Conservation (phyloP, 37 sponge, comb jelly and placozoan species). For the Halisarca cf. caerulea region DNA sequence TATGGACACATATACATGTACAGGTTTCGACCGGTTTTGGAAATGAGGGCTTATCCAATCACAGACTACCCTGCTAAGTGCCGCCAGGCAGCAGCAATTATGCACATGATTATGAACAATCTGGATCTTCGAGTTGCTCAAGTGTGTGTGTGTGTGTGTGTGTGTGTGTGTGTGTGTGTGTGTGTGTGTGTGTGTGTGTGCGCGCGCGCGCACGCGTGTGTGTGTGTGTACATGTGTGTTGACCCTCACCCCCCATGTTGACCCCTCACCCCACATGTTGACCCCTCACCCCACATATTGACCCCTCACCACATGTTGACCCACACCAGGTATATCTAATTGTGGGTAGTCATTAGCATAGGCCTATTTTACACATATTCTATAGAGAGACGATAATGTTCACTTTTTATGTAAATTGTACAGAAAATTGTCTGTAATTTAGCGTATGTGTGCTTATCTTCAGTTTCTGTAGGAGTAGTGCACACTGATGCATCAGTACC, state of each 20-base stretch:
- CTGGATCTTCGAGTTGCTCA: constrained; percentile 92
- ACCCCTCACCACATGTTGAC: too few relatives aligned
- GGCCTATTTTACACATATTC: too few relatives aligned
- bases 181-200: neutral
- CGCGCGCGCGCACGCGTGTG: neutral
- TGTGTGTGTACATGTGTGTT: neutral
- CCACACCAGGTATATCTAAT: too few relatives aligned
- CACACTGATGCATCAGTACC: too few relatives aligned
- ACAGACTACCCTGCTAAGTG: constrained; percentile 78
- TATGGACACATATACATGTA: constrained; percentile 99
- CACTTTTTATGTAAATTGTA: too few relatives aligned
- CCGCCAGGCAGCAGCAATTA: constrained; percentile 89
- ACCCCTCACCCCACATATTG: neutral
- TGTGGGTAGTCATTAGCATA: too few relatives aligned
- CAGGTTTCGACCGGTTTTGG: constrained; percentile 71
- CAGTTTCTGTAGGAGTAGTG: too few relatives aligned
- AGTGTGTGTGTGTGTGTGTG: constrained; percentile 37
- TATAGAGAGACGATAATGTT: too few relatives aligned
- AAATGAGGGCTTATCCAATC: constrained; percentile 94
- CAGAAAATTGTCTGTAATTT: too few relatives aligned
- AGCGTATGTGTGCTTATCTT: too few relatives aligned
- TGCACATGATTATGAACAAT: constrained; percentile 99
- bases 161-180: constrained; percentile 5
- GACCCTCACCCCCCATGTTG: neutral
- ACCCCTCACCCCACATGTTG: neutral